A percentile compares a stretch with the other conserved stretches of the same genome.
Conservation (phyloP, 2,888 invertebrate genomes). For the Acanthosepion pharaonis region DNA sequence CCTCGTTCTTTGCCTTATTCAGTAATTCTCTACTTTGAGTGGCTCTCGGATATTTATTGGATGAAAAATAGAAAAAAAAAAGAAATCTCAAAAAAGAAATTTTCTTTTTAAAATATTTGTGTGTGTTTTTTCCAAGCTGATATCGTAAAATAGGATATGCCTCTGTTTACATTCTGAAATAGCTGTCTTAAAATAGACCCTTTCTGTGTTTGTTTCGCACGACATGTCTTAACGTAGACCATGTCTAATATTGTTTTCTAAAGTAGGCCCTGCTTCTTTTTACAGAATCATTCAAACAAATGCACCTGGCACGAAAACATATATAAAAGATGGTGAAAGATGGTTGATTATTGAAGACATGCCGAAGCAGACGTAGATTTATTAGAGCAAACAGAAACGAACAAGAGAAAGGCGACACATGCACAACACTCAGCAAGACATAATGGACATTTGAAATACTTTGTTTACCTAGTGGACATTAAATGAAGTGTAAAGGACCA, state of each 20-base stretch:
- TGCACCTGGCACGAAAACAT: slow-evolving; percentile 44
- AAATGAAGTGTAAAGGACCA: not conserved
- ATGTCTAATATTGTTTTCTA: not conserved
- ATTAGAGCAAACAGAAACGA: not conserved
- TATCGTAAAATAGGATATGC: not conserved
- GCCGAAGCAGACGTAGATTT: slow-evolving; percentile 20
- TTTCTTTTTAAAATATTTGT: not conserved
- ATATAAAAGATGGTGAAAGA: slow-evolving; percentile 46
- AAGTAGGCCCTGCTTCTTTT: slow-evolving; percentile 43
- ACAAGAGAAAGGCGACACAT: not conserved
- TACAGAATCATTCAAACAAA: slow-evolving; percentile 46
- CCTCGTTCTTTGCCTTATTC: too few species aligned
- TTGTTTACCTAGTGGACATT: not conserved
- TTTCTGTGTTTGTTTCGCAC: too few species aligned
- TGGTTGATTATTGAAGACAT: slow-evolving; percentile 34
- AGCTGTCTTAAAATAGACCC: not conserved
- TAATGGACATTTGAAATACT: not conserved
- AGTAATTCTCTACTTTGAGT: too few species aligned
- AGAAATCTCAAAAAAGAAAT: too few species aligned
- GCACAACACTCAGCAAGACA: slow-evolving; percentile 18
- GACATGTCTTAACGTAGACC: too few species aligned
- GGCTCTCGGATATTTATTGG: too few species aligned
- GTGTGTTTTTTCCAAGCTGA: not conserved
- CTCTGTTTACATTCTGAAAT: not conserved
- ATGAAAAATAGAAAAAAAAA: too few species aligned